A percentile compares a stretch with the other conserved stretches of the same genome.
These are phyloP conservation scores for Hartigia nigra DNA, from an alignment of 2,888 invertebrate genomes.

Conservation along the genomic window DNA sequence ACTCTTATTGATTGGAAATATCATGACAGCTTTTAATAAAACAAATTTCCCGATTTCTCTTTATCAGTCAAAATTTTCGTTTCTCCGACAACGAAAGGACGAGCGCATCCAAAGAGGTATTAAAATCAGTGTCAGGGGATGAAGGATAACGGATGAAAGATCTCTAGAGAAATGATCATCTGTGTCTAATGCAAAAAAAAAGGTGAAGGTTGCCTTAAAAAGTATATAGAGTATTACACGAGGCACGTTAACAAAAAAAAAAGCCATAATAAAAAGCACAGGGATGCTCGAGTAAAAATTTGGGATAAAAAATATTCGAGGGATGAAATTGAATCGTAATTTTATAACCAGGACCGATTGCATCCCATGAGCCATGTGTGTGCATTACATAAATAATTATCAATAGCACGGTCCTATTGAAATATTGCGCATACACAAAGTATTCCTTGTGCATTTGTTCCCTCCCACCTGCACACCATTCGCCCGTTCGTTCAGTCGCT, in stretches of 20 bases:
- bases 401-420: neutral
- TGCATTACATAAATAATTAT: neutral
- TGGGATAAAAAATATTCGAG: neutral
- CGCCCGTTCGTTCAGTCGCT: neutral
- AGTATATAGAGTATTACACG: too few species aligned
- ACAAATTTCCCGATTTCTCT: neutral
- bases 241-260: neutral
- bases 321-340: neutral
- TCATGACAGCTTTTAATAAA: neutral
- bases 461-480: too few species aligned
- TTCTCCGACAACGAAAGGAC: neutral
- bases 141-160: neutral
- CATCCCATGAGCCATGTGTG: neutral
- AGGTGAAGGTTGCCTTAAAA: neutral
- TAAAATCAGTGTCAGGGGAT: neutral
- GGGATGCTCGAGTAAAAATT: too few species aligned
- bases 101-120: neutral
- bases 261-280: neutral
- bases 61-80: neutral
- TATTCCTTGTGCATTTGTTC: neutral
- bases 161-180: neutral
- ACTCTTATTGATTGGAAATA: neutral
- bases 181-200: neutral
- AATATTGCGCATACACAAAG: neutral
- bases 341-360: neutral